Evolutionary conservation across 2,113 vertebrate genomes (phyloP).

Genomic region (Hippopotamus amphibius): DNA sequence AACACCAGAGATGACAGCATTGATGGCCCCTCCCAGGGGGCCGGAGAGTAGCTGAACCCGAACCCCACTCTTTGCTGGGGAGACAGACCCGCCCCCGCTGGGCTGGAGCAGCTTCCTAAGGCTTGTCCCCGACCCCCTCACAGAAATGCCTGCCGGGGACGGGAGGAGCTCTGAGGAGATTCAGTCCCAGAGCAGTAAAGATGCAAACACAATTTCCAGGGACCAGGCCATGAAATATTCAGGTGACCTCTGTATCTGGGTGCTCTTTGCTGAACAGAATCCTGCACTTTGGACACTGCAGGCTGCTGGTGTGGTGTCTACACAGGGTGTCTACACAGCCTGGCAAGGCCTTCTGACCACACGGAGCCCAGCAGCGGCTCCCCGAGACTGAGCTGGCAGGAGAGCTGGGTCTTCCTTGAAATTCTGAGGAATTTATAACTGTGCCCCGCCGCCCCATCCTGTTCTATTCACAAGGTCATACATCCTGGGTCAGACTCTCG

Average conservation of each 20-base stretch:
- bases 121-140: background rate
- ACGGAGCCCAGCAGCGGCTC: background rate
- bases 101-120: background rate
- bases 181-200: accelerated
- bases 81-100: background rate
- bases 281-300: background rate
- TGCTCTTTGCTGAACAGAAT: background rate
- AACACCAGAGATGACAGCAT: background rate
- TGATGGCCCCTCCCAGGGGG: background rate
- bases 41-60: background rate
- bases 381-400: background rate
- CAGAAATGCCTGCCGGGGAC: background rate
- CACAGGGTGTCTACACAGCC: background rate
- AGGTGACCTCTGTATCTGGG: background rate
- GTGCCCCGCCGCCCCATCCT: background rate
- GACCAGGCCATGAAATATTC: accelerated
- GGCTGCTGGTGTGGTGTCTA: background rate
- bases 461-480: background rate
- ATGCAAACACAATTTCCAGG: background rate
- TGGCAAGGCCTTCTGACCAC: background rate
- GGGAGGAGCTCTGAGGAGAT: background rate
- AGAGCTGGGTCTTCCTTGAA: background rate
- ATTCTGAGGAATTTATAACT: background rate
- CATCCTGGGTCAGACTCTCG: background rate
- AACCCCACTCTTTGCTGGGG: background rate